Evolutionary conservation across 2,888 invertebrate species (phyloP).

Genomic region (Toxonevra muliebris): DNA sequence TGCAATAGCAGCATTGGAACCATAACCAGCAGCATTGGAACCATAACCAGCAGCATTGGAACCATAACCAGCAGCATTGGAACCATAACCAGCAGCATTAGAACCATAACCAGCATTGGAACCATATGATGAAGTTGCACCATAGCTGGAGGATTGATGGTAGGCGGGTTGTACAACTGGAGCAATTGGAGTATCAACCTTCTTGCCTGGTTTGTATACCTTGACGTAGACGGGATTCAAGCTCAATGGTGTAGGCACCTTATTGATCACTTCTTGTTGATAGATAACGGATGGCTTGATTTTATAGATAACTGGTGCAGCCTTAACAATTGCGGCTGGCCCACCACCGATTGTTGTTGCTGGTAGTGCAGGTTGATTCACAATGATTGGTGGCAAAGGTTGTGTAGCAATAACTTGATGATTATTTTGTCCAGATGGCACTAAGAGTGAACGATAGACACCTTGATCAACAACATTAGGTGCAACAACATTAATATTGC

Average conservation of each 20-base stretch:
- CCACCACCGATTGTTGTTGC: conserved; percentile 58
- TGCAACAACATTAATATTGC: conserved; percentile 56
- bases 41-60: conserved; percentile 19
- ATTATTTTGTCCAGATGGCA: conserved; percentile 57
- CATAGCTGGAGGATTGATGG: conserved; percentile 40
- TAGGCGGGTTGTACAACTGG: conserved; percentile 53
- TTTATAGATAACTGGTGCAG: conserved; percentile 61
- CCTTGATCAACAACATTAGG: conserved; percentile 59
- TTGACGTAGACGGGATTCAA: conserved; percentile 63
- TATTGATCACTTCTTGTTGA: conserved; percentile 62
- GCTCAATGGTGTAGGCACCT: conserved; percentile 60
- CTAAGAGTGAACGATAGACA: conserved; percentile 57
- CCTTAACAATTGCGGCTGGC: conserved; percentile 59
- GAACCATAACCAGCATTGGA: neutral
- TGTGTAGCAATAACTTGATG: conserved; percentile 59
- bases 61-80: conserved; percentile 20
- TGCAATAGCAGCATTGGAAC: conserved; percentile 18
- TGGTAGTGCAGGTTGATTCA: conserved; percentile 58
- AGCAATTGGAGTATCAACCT: conserved; percentile 52
- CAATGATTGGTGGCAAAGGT: conserved; percentile 59
- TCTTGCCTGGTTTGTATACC: conserved; percentile 63
- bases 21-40: neutral
- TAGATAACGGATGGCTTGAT: conserved; percentile 61
- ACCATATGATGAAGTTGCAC: conserved; percentile 11
- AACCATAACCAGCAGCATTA: conserved; percentile 3